Base-by-base conservation (phyloP, 2,797 vertebrate species). In the Notoglanidium macrostoma region DNA sequence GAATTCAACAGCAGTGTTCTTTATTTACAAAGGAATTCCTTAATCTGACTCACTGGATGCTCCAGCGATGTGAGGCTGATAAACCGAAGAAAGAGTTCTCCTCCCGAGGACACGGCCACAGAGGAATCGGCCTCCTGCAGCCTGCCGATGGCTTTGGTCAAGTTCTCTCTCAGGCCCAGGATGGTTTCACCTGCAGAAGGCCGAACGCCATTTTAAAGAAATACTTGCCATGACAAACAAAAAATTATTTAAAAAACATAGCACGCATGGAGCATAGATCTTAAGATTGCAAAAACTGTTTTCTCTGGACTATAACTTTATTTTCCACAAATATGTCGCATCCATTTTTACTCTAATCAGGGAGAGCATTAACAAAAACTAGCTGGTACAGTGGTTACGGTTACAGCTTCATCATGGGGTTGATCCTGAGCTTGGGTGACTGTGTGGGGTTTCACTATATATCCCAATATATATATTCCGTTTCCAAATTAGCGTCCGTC, bases 1-100 rank as follows among this genome's bases (percentile, higher is more conserved):
- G 70, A 12, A 76, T 72, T 72, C 35, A 72, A 1, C 68, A 72
- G 19, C 3, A 1, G 10, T 23, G 19, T 44, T 3, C 0, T 40
- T 21, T 21, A 23, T 72, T 23, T 35, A n/a, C 32, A 35, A 72
- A 72, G 3, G 8, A 21, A 44, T 72, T 21, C 17, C n/a, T n/a
- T n/a, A 49, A 57, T 55, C 23, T 8, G 51, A 90, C 92, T 91
- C 74, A 99, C 98, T 85, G 96, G 94, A 90, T 99, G 96, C 89
- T 99, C 98, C 92, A 99, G 94, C 0, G 96, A 98, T 0, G 98
- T 98, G 85, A 99, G 98, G 78, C 96, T 99, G 91, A 99, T 99
- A 93, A 99, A 99, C 54, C 98, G 97, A 63, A 99, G 95, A 94
- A 99, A 99, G 55, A 99, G 97, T 90, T 99, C 98, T 76, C 98